These are phyloP conservation scores for Tupaia tana DNA, from an alignment of 2,113 vertebrate genomes.

Conservation along the genomic window DNA sequence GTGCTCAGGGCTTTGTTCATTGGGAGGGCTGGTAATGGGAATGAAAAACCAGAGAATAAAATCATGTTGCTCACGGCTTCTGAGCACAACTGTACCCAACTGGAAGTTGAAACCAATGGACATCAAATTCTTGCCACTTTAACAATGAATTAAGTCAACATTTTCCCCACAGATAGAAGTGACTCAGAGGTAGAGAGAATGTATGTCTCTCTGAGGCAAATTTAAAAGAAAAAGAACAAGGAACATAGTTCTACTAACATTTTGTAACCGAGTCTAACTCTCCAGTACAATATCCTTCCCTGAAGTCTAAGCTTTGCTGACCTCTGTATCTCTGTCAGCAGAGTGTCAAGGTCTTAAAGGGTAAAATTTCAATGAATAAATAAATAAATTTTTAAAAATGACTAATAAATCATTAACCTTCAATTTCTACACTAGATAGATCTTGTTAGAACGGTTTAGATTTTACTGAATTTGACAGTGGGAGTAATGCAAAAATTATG, in stretches of 20 bases:
- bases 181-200: neutral
- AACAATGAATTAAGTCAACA: neutral
- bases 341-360: neutral
- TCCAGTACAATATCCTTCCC: neutral
- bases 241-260: neutral
- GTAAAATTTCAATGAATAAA: conserved; percentile 12
- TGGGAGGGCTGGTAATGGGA: neutral
- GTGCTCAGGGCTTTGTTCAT: neutral
- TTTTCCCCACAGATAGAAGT: neutral
- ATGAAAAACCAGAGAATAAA: neutral
- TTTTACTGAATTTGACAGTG: neutral
- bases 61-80: neutral
- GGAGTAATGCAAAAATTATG: neutral
- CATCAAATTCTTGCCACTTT: neutral
- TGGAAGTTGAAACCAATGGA: neutral
- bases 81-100: neutral
- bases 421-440: neutral
- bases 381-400: neutral
- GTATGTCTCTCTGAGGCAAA: conserved; percentile 24
- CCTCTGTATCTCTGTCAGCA: neutral
- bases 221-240: conserved; percentile 19
- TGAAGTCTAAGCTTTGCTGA: neutral
- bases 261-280: neutral
- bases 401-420: neutral
- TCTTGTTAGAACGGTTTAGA: conserved; percentile 1